Evolutionary conservation across 2,797 vertebrate genomes (phyloP), one percentile per base, ranked within the genome.

Genomic region (Forpus xanthops): DNA sequence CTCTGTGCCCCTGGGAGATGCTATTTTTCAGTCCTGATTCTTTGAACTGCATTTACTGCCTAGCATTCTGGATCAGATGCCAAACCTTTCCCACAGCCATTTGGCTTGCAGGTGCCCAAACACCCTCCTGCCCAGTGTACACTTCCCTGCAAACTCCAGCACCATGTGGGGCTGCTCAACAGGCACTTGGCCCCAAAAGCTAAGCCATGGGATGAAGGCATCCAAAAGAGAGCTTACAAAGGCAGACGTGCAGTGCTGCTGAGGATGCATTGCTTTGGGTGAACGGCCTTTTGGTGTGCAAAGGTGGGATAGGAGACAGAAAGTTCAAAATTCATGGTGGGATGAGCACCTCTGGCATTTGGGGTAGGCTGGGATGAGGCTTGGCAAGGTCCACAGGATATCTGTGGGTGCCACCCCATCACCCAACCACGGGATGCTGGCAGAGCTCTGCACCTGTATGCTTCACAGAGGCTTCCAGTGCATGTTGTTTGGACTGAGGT

Each of bases 181-280:
- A 50, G 92, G 91, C 65, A 55, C 85, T 87, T 23, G 8, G 31
- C 89, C 76, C 66, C 70, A 74, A 44, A 74, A 96, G 82, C 95
- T 92, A 92, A 95, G 68, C 52, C 7, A 15, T 12, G 7, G 86
- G 76, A 79, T 15, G 18, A 91, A 75, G 24, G 56, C 56, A 27
- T 82, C 93, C 71, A 44, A 93, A 65, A 66, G 27, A 15, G 33
- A 60, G 49, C 78, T 73, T 70, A 58, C 85, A 80, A 78, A 77
- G 53, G 21, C 50, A 13, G 12, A 72, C 8, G 30, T 24, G 39
- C 31, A 56, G 17, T 25, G 76, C 80, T 76, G 76, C 75, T 64
- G 67, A 47, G 37, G 42, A 45, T 12, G 25, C 33, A 8, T 37
- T 2, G 1, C 50, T 33, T 20, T 9, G 24, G 5, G 8, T 20